These are phyloP conservation scores for Neofelis nebulosa DNA, from an alignment of 2,113 vertebrate genomes.

Conservation along the genomic window DNA sequence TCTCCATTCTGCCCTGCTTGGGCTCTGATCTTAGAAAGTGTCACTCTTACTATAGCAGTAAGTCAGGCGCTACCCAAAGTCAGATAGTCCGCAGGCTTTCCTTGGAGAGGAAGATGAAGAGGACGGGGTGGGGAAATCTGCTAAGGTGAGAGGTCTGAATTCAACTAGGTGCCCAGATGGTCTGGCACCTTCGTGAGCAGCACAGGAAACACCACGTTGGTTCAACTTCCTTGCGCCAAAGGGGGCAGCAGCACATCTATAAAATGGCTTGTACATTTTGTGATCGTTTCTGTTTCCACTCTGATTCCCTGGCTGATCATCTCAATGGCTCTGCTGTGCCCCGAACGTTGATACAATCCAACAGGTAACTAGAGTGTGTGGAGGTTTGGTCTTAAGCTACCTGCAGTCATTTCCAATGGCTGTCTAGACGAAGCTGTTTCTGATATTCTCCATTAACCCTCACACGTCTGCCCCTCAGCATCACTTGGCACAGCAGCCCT, in stretches of 20 bases:
- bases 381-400: not conserved
- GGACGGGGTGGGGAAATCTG: not conserved
- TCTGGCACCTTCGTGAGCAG: not conserved
- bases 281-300: constrained; percentile 3
- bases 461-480: not conserved
- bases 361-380: not conserved
- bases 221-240: not conserved
- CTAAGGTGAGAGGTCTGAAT: not conserved
- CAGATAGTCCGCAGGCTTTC: not conserved
- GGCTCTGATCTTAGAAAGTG: not conserved
- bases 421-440: not conserved
- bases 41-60: not conserved
- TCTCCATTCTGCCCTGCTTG: not conserved
- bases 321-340: not conserved
- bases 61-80: not conserved
- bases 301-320: not conserved
- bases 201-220: not conserved
- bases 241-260: not conserved
- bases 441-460: not conserved
- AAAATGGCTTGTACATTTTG: not conserved
- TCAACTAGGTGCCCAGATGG: not conserved
- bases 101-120: not conserved
- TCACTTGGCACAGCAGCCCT: not conserved
- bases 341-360: not conserved
- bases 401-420: not conserved